Conservation (phyloP, 1,140 invertebrate species). For the Coenobita brevimanus region DNA sequence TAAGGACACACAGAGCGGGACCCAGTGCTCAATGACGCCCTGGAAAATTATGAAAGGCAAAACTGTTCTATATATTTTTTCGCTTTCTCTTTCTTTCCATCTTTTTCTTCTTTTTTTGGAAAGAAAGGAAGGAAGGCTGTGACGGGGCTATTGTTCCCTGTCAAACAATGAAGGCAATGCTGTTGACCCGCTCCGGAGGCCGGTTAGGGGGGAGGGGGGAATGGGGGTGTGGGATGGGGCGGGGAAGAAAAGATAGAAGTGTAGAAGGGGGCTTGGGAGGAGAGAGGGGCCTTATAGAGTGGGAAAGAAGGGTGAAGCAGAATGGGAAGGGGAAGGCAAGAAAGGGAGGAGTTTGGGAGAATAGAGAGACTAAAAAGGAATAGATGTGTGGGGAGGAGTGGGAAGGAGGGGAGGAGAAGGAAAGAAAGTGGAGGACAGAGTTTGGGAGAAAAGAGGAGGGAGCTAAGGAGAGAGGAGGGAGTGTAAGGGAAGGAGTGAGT, state of each 20-base stretch:
- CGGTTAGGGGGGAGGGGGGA: neutral
- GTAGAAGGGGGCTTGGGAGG: neutral
- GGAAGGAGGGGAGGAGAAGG: neutral
- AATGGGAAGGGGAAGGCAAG: neutral
- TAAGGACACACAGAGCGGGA: no score
- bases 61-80: no score
- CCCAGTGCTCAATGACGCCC: no score
- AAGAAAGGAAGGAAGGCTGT: neutral
- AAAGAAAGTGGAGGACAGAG: neutral
- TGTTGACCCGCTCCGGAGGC: neutral
- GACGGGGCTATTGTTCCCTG: conserved; percentile 20
- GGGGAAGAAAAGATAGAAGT: neutral
- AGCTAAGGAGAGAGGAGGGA: neutral
- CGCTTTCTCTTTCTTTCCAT: no score
- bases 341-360: neutral
- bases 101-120: neutral
- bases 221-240: neutral
- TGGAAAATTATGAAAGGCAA: no score
- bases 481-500: neutral
- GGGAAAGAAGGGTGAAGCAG: neutral
- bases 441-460: neutral
- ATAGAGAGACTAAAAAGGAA: neutral
- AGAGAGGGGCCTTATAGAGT: no score
- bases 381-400: neutral
- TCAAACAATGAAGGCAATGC: conserved; percentile 30